Percentiles rank a stretch among this genome's conserved stretches.
These are phyloP conservation scores for Xiphophorus hellerii DNA, from an alignment of 2,113 vertebrate genomes.

Conservation along the genomic window DNA sequence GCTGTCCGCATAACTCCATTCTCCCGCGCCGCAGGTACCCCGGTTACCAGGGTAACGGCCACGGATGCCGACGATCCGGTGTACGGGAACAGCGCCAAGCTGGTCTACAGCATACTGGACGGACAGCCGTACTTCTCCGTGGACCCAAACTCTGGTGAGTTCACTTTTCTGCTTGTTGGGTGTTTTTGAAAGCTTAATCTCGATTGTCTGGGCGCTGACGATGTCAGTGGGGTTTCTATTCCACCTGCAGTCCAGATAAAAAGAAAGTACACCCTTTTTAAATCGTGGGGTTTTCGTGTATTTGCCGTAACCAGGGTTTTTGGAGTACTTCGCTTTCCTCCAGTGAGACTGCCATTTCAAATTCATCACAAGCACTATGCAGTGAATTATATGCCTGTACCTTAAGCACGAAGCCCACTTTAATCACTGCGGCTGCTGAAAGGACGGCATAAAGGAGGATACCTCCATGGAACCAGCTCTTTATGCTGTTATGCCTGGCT, in stretches of 20 bases:
- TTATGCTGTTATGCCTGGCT: slow-evolving; percentile 61
- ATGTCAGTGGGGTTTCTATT: not conserved
- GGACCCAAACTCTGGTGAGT: slow-evolving; percentile 93
- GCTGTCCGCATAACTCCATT: slow-evolving; percentile 24
- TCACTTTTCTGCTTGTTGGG: not conserved
- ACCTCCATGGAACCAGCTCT: slow-evolving; percentile 34
- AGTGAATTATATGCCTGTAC: not conserved
- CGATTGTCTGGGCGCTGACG: not conserved
- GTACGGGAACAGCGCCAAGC: slow-evolving; percentile 95
- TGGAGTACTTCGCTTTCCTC: too few species aligned
- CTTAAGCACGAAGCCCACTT: not conserved
- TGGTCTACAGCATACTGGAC: slow-evolving; percentile 98
- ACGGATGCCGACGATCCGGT: slow-evolving; percentile 97
- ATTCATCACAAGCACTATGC: not conserved
- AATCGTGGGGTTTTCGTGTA: too few species aligned
- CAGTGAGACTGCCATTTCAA: not conserved
- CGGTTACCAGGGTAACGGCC: slow-evolving; percentile 94
- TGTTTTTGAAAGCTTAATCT: not conserved
- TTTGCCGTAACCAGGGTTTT: too few species aligned
- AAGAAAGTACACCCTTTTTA: too few species aligned
- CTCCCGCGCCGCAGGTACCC: slow-evolving; percentile 84
- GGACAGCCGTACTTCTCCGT: slow-evolving; percentile 98
- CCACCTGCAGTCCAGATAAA: too few species aligned
- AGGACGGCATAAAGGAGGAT: slow-evolving; percentile 15
- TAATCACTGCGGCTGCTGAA: slow-evolving; percentile 13